A percentile compares a stretch with the other conserved stretches of the same genome.
Evolutionary conservation across 1,140 invertebrate species (phyloP).

Genomic region (Latrodectus geometricus): DNA sequence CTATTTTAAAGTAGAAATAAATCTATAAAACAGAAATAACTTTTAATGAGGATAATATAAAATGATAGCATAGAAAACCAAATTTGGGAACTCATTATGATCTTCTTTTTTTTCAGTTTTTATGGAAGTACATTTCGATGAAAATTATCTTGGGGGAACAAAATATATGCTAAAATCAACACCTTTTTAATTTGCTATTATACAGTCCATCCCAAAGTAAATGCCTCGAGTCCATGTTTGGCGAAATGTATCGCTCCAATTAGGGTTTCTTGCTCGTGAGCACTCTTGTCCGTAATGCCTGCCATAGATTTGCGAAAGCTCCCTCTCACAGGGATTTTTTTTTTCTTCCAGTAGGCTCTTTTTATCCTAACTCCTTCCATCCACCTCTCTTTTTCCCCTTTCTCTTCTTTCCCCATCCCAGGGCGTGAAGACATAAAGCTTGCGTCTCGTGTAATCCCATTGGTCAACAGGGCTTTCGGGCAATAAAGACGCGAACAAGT

Average conservation of each 20-base stretch:
- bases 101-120: too few species aligned
- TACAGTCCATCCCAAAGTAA: too few species aligned
- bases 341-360: neutral
- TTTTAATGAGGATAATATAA: too few species aligned
- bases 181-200: too few species aligned
- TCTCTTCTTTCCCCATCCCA: neutral
- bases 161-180: too few species aligned
- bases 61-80: too few species aligned
- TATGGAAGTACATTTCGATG: too few species aligned
- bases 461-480: constrained; percentile 57
- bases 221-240: neutral
- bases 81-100: too few species aligned
- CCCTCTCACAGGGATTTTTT: neutral
- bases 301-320: constrained; percentile 17
- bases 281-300: neutral
- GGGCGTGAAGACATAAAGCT: constrained; percentile 58
- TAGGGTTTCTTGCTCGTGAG: neutral
- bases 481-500: constrained; percentile 59
- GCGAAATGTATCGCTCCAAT: neutral
- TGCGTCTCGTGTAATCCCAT: constrained; percentile 58
- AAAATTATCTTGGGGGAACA: too few species aligned
- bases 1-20: too few species aligned
- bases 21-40: too few species aligned
- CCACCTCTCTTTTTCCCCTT: neutral
- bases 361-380: neutral